Evolutionary conservation across 2,797 vertebrate genomes (phyloP).

Genomic region (Brachyalestes nurse): DNA sequence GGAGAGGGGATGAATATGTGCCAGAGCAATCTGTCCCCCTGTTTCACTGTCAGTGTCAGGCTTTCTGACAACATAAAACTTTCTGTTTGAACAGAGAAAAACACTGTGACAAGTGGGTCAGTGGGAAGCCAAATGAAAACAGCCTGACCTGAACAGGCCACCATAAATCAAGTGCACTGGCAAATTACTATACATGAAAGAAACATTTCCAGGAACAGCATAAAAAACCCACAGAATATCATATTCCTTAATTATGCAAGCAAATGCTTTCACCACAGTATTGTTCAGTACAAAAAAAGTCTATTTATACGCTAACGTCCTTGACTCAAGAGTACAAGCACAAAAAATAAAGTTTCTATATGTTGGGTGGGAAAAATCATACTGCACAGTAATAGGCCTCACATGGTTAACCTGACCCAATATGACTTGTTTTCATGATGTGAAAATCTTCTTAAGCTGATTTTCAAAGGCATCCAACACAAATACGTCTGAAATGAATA

Average conservation of each 20-base stretch:
- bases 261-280: not conserved
- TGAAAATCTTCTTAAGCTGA: too few relatives aligned
- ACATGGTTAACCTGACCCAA: too few relatives aligned
- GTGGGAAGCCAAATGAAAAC: not conserved
- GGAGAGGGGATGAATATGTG: conserved; percentile 7
- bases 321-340: too few relatives aligned
- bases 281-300: too few relatives aligned
- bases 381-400: too few relatives aligned
- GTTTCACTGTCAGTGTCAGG: conserved; percentile 17
- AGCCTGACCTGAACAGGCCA: not conserved
- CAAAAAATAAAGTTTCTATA: too few relatives aligned
- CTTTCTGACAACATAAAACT: conserved; percentile 12
- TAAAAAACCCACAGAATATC: not conserved
- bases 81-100: conserved; percentile 2
- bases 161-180: not conserved
- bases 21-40: conserved; percentile 28
- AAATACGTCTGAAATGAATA: not conserved
- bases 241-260: not conserved
- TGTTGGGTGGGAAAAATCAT: too few relatives aligned
- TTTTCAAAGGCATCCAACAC: not conserved
- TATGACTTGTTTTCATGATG: too few relatives aligned
- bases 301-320: too few relatives aligned
- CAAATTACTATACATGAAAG: not conserved
- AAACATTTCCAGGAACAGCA: not conserved
- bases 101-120: not conserved